phyloP scores from a whole-genome alignment of 1,140 invertebrate genomes.

The Nylanderia fulva region DNA sequence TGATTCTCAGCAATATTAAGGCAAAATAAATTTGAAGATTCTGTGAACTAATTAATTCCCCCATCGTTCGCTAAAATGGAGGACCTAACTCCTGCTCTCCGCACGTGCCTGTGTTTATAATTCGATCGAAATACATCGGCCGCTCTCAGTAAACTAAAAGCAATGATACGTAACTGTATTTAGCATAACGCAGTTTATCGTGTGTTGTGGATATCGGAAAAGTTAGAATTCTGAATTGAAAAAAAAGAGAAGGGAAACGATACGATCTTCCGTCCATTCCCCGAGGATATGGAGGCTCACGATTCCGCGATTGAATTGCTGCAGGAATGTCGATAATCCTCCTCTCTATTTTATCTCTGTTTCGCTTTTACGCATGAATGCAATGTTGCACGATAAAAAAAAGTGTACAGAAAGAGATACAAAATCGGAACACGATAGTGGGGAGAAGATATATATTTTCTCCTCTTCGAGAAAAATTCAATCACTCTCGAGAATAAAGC shows the following conservation, averaged over 20 bases:
- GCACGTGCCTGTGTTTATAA: background rate
- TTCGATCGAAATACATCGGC: background rate
- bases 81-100: too few relatives aligned
- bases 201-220: background rate
- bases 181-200: background rate
- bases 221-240: conserved; percentile 1
- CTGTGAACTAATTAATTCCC: background rate
- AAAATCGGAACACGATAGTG: background rate
- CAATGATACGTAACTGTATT: conserved; percentile 8
- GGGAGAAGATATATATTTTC: background rate
- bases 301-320: conserved; percentile 25
- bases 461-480: conserved; percentile 13
- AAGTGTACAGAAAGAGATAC: background rate
- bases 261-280: too few relatives aligned
- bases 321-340: background rate
- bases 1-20: background rate
- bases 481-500: conserved; percentile 31
- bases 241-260: background rate
- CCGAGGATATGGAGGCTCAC: background rate
- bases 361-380: conserved; percentile 20
- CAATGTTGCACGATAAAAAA: conserved; percentile 19
- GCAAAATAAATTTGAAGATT: background rate
- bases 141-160: background rate
- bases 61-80: conserved; percentile 3
- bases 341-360: conserved; percentile 26